Evolutionary conservation across 2,113 vertebrate genomes (phyloP), one percentile per base, ranked within the genome.

Genomic region (Apus apus): DNA sequence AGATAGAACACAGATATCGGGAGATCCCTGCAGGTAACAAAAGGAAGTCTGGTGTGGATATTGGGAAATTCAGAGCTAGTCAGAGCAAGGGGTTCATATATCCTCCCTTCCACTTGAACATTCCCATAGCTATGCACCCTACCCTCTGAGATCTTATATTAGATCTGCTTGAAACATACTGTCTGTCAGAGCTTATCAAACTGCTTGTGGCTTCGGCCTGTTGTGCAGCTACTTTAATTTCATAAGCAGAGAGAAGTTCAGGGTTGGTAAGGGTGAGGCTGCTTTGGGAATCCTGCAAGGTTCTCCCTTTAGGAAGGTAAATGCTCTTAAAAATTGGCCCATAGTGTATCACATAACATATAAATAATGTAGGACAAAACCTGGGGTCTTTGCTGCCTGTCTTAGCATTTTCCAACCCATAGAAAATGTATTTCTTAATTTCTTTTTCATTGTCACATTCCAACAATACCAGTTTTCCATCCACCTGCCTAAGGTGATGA

Each of bases 241-340:
- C 11, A 7, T 15, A 17, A 79, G 23, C 8, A 9, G 8, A n/a
- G 25, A 62, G 48, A 64, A 56, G 25, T 18, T 91, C 22, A 48
- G 15, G 18, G 34, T 34, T 29, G 18, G 27, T 50, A 43, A 71
- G 53, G n/a, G 8, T 51, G 50, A 80, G 29, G 17, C 2, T 50
- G 2, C 40, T 46, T 11, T 61, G 58, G 53, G 43, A 83, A 66
- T 85, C 15, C 7, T 11, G 15, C 0, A 2, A 50, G 0, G 1
- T 72, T 6, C n/a, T 2, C 1, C 51, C 15, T 66, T 83, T 58
- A 73, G 22, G 36, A 38, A 36, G 25, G 46, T 51, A 81, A 66
- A 78, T 21, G 14, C 10, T 57, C 30, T 72, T 94, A 53, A 87
- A 90, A 81, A 48, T 40, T 79, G 15, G 11, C 19, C 13, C 4